A percentile compares a stretch with the other conserved stretches of the same genome.
phyloP scores from a whole-genome alignment of 2,797 vertebrate genomes.

The Staurois parvus region DNA sequence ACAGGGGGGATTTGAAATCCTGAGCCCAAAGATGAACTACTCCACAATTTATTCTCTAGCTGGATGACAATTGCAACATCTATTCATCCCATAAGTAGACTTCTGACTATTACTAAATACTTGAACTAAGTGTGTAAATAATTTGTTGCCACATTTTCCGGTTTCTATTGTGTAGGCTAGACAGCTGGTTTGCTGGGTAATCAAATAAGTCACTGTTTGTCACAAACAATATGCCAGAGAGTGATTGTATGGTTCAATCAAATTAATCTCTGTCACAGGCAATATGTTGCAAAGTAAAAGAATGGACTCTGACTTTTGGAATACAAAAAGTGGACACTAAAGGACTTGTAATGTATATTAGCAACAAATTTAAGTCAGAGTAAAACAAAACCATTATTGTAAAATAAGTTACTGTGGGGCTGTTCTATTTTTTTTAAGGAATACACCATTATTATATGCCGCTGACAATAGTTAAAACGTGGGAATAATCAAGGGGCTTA shows the following conservation, averaged over 20 bases:
- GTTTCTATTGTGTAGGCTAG: slow-evolving; percentile 41
- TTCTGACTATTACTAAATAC: not conserved
- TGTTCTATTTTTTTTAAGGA: no score
- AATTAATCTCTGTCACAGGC: slow-evolving; percentile 57
- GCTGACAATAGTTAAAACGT: no score
- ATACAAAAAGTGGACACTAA: slow-evolving; percentile 5
- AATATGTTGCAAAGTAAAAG: slow-evolving; percentile 49
- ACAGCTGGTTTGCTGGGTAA: slow-evolving; percentile 37
- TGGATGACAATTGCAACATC: not conserved
- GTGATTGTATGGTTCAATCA: slow-evolving; percentile 56
- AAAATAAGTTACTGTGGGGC: no score
- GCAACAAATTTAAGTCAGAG: not conserved
- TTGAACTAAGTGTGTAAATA: slow-evolving; percentile 28
- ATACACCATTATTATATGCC: no score
- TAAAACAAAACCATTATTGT: no score
- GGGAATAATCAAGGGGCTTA: no score
- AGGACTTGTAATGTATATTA: slow-evolving; percentile 6
- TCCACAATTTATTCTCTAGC: not conserved
- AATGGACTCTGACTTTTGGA: slow-evolving; percentile 21
- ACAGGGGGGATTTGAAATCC: not conserved
- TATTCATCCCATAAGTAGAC: not conserved
- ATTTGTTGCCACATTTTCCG: not conserved
- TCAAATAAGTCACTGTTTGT: slow-evolving; percentile 55
- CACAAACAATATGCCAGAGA: slow-evolving; percentile 46
- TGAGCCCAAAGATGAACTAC: not conserved